Evolutionary conservation across 1,140 invertebrate species (phyloP).

Genomic region (Pomacea maculata): DNA sequence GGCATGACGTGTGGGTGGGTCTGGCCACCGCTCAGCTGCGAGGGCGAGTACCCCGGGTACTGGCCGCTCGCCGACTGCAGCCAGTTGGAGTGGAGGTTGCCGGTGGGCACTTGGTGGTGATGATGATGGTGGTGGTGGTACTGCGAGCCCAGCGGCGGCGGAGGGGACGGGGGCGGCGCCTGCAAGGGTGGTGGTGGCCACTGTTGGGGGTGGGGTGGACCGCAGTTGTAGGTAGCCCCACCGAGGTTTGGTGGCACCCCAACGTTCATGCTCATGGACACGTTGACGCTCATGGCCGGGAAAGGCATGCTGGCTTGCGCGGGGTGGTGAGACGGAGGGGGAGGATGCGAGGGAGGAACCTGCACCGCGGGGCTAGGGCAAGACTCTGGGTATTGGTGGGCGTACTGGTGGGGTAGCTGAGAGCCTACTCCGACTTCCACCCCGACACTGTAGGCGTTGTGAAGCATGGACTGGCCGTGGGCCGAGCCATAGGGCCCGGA

Average conservation of each 20-base stretch:
- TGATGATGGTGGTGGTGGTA: slow-evolving; percentile 31
- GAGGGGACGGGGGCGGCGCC: slow-evolving; percentile 32
- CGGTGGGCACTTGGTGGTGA: neutral
- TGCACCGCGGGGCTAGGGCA: slow-evolving; percentile 20
- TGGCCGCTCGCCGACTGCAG: slow-evolving; percentile 81
- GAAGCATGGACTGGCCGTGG: slow-evolving; percentile 34
- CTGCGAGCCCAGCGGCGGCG: slow-evolving; percentile 39
- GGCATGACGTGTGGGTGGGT: neutral
- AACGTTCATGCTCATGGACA: slow-evolving; percentile 98
- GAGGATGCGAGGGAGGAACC: slow-evolving; percentile 9
- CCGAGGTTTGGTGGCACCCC: slow-evolving; percentile 70
- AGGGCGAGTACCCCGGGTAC: slow-evolving; percentile 6
- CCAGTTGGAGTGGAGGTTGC: slow-evolving; percentile 62
- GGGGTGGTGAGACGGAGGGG: slow-evolving; percentile 30
- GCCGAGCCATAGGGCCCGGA: slow-evolving; percentile 40
- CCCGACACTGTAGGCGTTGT: slow-evolving; percentile 60
- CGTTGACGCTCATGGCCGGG: slow-evolving; percentile 93
- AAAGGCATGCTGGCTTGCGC: slow-evolving; percentile 66
- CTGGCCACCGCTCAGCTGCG: slow-evolving; percentile 9
- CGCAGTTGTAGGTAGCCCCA: slow-evolving; percentile 42
- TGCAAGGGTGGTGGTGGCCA: slow-evolving; percentile 44
- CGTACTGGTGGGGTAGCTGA: slow-evolving; percentile 4
- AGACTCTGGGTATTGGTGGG: slow-evolving; percentile 46
- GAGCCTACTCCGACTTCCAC: slow-evolving; percentile 12
- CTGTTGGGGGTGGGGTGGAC: slow-evolving; percentile 35